Evolutionary conservation across 1,140 invertebrate genomes (phyloP).

Genomic region (Triops cancriformis): DNA sequence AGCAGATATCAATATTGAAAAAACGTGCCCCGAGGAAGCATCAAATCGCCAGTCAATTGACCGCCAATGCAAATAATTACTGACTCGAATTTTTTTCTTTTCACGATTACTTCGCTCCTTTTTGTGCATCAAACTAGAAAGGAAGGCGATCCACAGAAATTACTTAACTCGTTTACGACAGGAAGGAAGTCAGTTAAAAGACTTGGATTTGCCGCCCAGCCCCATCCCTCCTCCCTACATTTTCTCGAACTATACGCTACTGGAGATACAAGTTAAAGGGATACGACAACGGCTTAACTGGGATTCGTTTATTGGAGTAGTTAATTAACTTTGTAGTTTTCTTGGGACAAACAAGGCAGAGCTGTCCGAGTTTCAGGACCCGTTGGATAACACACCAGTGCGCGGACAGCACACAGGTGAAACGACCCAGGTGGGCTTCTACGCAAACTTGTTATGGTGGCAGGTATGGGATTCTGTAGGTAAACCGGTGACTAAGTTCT

Average conservation of each 20-base stretch:
- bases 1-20: too few species aligned
- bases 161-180: not conserved
- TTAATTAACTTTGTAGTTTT: not conserved
- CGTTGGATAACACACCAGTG: not conserved
- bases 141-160: not conserved
- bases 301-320: not conserved
- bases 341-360: not conserved
- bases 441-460: not conserved
- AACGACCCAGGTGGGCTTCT: not conserved
- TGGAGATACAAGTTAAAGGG: not conserved
- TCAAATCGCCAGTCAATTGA: too few species aligned
- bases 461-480: not conserved
- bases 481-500: not conserved
- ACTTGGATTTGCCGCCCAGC: not conserved
- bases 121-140: too few species aligned
- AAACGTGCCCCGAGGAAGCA: too few species aligned
- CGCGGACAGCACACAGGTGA: not conserved
- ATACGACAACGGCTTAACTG: not conserved
- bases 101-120: too few species aligned
- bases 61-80: too few species aligned
- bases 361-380: not conserved
- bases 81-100: too few species aligned
- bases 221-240: not conserved
- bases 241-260: not conserved
- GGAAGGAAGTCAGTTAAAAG: slow-evolving; percentile 13